A percentile compares a stretch with the other conserved stretches of the same genome.
These are phyloP conservation scores for Trinorchestia longiramus DNA, from an alignment of 1,140 invertebrate genomes.

Conservation along the genomic window DNA sequence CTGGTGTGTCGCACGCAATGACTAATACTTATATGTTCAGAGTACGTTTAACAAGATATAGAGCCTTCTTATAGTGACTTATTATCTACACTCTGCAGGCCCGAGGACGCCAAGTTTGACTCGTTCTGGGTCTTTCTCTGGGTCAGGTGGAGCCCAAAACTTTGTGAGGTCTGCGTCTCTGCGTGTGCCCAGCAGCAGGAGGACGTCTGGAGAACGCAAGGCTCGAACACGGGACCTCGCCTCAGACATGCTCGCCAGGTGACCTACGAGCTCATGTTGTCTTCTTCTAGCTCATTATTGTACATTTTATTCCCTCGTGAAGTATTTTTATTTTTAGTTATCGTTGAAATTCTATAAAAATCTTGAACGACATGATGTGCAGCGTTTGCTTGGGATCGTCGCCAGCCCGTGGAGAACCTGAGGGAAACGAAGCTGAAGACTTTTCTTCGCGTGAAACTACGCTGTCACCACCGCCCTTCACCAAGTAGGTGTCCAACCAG, in stretches of 20 bases:
- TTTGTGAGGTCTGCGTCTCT: constrained; percentile 55
- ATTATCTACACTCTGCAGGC: neutral
- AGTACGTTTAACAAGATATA: no score
- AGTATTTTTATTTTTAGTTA: neutral
- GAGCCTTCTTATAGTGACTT: neutral
- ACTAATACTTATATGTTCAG: no score
- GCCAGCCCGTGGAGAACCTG: constrained; percentile 62
- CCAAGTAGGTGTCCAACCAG: neutral
- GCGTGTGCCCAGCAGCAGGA: neutral
- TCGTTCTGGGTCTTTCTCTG: constrained; percentile 25
- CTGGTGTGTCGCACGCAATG: no score
- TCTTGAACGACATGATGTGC: neutral
- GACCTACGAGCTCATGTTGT: neutral
- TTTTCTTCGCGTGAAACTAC: constrained; percentile 20
- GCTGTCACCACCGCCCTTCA: constrained; percentile 8
- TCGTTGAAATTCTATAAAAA: no score
- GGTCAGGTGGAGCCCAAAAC: neutral
- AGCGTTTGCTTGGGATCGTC: constrained; percentile 62
- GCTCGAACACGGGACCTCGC: constrained; percentile 41
- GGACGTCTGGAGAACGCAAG: constrained; percentile 13
- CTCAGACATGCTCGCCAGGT: constrained; percentile 58
- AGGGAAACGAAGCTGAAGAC: constrained; percentile 62
- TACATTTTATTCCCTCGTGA: neutral
- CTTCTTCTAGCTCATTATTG: neutral
- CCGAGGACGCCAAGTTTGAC: constrained; percentile 32